Base-by-base conservation (phyloP, 2,888 invertebrate genomes). In the Nebria brevicollis region DNA sequence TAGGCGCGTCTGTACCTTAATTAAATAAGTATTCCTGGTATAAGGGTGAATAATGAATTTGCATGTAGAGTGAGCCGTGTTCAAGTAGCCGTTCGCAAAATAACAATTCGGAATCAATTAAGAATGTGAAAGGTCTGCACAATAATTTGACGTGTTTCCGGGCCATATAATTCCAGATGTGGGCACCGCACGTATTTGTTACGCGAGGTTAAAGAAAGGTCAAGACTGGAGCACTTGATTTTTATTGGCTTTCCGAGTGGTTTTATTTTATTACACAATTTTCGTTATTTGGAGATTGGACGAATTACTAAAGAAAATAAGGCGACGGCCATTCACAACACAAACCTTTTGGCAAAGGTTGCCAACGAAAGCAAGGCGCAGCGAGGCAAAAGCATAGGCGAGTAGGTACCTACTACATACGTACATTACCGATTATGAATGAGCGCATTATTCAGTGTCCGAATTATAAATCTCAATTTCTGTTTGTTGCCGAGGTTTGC, bases 401-500 rank as follows among this genome's bases (percentile, higher is more conserved):
- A 34, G 34, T 2, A 34, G 34, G 34, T 34, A 34, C 11, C 0
- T 54, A 54, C 11, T 13, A 54, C 11, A 8, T 20, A 20, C 20
- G 20, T 20, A n/a, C n/a, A 8, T 54, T 54, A 13, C 54, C 54
- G 75, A 80, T 80, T 80, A 80, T 80, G 80, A 80, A 80, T 80
- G 80, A 75, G 34, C 75, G 20, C 65, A 80, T 80, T 80, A 80
- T 80, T 80, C 80, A 80, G 70, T 75, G 80, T 75, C 75, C 75
- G 72, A 80, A 80, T 80, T 80, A 80, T 80, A 80, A 80, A 80
- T 80, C 80, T 80, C 80, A 80, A 80, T 80, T 75, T 80, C 80
- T 42, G 80, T 26, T 54, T 8, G 54, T 8, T 13, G 54, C 54
- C 13, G 54, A 34, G 34, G 34, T 13, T 43, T 54, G 54, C 54